phyloP scores from a whole-genome alignment of 2,113 vertebrate genomes.

The Tragulus kanchil region DNA sequence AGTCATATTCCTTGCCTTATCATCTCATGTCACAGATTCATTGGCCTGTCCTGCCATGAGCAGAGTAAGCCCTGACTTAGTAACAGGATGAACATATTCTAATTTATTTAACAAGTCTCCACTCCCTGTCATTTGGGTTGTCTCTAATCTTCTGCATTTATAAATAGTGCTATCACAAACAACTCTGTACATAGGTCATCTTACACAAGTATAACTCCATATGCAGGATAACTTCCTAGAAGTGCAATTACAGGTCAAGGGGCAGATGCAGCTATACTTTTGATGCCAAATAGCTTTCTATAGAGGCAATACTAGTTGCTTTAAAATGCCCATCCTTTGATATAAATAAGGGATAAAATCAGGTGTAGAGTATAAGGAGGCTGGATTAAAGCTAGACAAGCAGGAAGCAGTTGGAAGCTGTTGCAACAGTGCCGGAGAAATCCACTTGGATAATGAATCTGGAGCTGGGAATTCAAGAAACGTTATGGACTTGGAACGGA shows the following conservation, averaged over 20 bases:
- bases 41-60: background rate
- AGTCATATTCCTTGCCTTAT: background rate
- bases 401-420: background rate
- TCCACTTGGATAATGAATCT: fast-evolving
- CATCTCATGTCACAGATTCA: background rate
- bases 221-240: background rate
- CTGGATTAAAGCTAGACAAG: background rate
- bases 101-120: background rate
- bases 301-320: background rate
- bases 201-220: background rate
- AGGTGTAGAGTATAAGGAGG: background rate
- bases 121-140: background rate
- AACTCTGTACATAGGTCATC: background rate
- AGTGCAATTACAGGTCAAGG: background rate
- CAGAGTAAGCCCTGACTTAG: background rate
- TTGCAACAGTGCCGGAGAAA: background rate
- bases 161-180: background rate
- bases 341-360: background rate
- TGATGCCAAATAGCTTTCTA: background rate
- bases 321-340: background rate
- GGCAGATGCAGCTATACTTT: background rate
- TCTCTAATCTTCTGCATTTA: background rate
- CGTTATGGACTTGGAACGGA: background rate
- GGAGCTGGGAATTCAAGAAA: background rate
- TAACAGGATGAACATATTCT: background rate